phyloP scores from a whole-genome alignment of 2,113 vertebrate genomes.

The Menidia beryllina region DNA sequence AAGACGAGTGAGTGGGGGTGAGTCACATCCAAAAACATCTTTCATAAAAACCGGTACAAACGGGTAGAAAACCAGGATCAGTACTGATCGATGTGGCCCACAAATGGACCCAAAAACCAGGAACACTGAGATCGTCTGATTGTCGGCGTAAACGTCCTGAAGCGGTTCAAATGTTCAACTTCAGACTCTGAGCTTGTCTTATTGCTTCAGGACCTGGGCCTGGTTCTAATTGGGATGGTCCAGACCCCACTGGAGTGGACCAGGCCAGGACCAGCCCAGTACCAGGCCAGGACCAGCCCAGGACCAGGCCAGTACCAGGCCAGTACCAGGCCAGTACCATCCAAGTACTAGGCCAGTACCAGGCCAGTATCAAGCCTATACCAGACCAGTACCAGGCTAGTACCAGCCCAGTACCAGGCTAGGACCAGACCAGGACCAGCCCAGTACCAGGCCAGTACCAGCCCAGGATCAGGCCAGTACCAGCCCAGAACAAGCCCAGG shows the following conservation, averaged over 20 bases:
- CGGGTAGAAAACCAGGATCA: conserved; percentile 16
- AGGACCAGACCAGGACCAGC: too few relatives aligned
- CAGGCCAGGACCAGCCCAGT: too few relatives aligned
- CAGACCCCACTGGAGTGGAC: too few relatives aligned
- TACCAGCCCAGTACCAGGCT: neutral
- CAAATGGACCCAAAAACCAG: conserved; percentile 20
- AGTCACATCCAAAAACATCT: conserved; percentile 2
- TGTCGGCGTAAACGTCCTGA: conserved; percentile 59
- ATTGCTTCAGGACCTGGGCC: conserved; percentile 56
- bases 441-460: neutral
- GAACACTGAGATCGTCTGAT: conserved; percentile 53
- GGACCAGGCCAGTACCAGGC: neutral
- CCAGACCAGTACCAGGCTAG: too few relatives aligned
- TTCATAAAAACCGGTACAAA: conserved; percentile 18
- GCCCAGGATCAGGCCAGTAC: neutral
- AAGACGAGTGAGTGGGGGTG: too few relatives aligned
- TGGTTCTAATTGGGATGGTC: neutral
- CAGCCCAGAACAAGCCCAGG: too few relatives aligned
- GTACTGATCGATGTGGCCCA: neutral
- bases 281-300: too few relatives aligned
- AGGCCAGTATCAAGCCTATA: too few relatives aligned
- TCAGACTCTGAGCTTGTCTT: conserved; percentile 16
- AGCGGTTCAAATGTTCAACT: neutral
- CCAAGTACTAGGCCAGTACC: neutral
- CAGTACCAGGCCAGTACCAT: neutral